Evolutionary conservation across 1,140 invertebrate species (phyloP).

Genomic region (Forficula auricularia): DNA sequence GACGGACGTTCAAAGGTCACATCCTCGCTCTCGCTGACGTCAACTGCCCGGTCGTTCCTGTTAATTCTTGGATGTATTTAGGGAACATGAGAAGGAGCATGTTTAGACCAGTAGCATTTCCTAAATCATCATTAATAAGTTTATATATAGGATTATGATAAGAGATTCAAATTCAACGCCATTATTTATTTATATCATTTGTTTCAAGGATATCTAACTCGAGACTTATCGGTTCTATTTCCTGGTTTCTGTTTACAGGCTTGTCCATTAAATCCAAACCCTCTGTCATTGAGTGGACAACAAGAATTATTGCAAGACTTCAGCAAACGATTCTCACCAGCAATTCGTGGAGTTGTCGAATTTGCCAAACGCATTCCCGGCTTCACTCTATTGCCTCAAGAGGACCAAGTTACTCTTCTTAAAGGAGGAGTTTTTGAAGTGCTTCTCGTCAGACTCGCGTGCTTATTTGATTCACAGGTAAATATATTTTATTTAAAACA

Average conservation of each 20-base stretch:
- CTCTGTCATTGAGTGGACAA: slow-evolving; percentile 56
- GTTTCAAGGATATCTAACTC: background rate
- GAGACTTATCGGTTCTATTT: slow-evolving; percentile 4
- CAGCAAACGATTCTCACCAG: slow-evolving; percentile 83
- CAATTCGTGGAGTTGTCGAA: slow-evolving; percentile 90
- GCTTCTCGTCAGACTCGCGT: slow-evolving; percentile 75
- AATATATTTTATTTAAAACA: slow-evolving; percentile 2
- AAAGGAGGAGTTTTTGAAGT: slow-evolving; percentile 93
- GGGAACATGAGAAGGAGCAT: too few species aligned
- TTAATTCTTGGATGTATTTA: too few species aligned
- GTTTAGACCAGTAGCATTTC: too few species aligned
- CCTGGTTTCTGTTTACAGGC: slow-evolving; percentile 50
- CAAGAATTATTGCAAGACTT: slow-evolving; percentile 72
- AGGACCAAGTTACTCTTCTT: slow-evolving; percentile 90
- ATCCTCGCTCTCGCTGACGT: slow-evolving; percentile 5
- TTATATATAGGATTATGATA: too few species aligned
- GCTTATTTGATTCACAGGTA: slow-evolving; percentile 74
- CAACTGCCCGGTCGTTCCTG: background rate
- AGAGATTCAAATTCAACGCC: too few species aligned
- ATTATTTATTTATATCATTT: background rate
- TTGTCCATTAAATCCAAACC: slow-evolving; percentile 85
- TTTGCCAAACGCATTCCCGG: slow-evolving; percentile 95
- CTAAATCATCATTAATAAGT: too few species aligned
- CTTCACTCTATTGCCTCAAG: slow-evolving; percentile 81
- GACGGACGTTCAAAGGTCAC: slow-evolving; percentile 2